Conservation (phyloP, 2,888 invertebrate species). For the Heteropelma amictum region DNA sequence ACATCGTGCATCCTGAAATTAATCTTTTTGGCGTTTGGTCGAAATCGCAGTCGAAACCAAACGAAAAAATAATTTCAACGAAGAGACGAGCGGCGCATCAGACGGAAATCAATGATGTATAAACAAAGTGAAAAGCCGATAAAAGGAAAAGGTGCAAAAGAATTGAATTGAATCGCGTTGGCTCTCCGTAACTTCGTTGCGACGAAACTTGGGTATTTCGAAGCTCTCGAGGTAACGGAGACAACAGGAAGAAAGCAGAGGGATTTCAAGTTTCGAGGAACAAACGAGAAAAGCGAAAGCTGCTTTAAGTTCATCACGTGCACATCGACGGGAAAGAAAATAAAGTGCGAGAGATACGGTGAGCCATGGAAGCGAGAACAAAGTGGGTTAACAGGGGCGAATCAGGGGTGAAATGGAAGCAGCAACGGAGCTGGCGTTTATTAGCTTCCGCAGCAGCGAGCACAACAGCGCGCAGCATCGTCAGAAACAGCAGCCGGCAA, state of each 20-base stretch:
- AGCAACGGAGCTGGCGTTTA: constrained; percentile 67
- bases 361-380: neutral
- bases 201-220: too few relatives aligned
- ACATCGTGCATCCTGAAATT: too few relatives aligned
- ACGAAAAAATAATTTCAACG: too few relatives aligned
- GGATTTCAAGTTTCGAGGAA: constrained; percentile 12
- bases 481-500: too few relatives aligned
- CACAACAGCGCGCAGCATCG: constrained; percentile 40
- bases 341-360: neutral
- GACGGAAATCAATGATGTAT: too few relatives aligned
- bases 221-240: constrained; percentile 4
- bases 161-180: neutral
- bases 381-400: neutral
- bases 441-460: constrained; percentile 58
- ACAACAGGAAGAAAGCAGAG: neutral
- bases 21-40: too few relatives aligned
- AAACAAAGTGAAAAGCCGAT: too few relatives aligned
- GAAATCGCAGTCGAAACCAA: too few relatives aligned
- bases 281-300: constrained; percentile 14
- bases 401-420: constrained; percentile 23
- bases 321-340: neutral
- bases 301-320: neutral
- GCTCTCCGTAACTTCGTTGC: too few relatives aligned
- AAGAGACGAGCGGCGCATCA: too few relatives aligned
- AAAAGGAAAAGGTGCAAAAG: neutral